Base-by-base conservation (phyloP, 2,888 invertebrate species). In the Nebria salina region DNA sequence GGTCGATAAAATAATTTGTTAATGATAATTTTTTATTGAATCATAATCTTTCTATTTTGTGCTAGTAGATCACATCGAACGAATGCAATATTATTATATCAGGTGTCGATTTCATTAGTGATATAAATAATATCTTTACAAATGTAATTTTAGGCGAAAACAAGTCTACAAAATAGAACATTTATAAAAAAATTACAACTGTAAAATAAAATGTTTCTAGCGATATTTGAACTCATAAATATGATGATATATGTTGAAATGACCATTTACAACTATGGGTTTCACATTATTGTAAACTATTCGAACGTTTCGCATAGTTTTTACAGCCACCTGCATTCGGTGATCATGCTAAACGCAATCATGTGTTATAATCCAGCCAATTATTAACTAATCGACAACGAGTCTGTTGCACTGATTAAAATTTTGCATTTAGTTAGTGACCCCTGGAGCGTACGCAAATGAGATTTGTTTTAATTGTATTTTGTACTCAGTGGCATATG, bases 371-470 rank as follows among this genome's bases (percentile, higher is more conserved):
- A 73, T 41, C 73, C 73, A 7, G 42, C 42, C 73, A 73, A 73
- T 73, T 73, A 73, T 73, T 73, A 73, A 73, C 73, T 73, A 73
- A 43, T 73, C 73, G 73, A 41, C n/a, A 73, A 13, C 41, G 41
- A 9, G 73, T 41, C 41, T 73, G 73, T n/a, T 41, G 73, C 42
- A 41, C 41, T 34, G 42, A 73, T 73, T 73, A 73, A 73, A 73
- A 73, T 73, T 73, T 20, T 42, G 73, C 73, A 34, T 73, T 73
- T 70, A 70, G 70, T 70, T 70, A 1, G 70, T 26, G 34, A 70
- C 70, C 70, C 70, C 7, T 20, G 20, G 4, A 1, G 20, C 34
- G 70, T 9, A 34, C 25, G 4, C 5, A 7, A 26, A 70, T 20
- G 20, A 20, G 70, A 70, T n/a, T 20, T 70, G 11, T 70, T 70